Conservation (phyloP, 2,113 vertebrate species). For the Gymnogyps californianus region DNA sequence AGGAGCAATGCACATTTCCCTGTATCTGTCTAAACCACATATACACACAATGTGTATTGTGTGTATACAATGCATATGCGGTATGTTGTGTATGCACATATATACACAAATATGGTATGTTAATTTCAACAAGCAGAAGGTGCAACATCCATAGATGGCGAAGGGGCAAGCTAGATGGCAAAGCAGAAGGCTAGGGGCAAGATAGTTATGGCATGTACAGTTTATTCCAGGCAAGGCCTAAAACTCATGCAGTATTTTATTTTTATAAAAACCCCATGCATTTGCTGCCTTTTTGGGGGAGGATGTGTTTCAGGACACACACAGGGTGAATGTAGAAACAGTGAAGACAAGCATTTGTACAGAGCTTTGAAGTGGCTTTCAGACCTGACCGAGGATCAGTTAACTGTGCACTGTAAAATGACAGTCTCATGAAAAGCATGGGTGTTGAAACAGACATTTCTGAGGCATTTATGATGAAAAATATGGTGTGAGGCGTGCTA, state of each 20-base stretch:
- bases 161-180: neutral
- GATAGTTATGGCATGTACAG: neutral
- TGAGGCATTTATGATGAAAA: neutral
- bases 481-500: neutral
- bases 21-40: neutral
- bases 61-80: neutral
- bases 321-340: neutral
- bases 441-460: neutral
- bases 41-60: fast-evolving
- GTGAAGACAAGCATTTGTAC: neutral
- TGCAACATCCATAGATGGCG: neutral
- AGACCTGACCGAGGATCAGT: neutral
- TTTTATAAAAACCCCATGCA: neutral
- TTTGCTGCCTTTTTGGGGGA: neutral
- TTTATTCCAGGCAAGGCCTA: neutral
- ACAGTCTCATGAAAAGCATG: neutral
- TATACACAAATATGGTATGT: neutral
- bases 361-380: neutral
- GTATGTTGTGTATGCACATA: neutral
- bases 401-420: neutral
- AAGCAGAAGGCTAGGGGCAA: neutral
- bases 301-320: neutral
- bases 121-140: neutral
- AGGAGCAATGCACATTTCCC: neutral
- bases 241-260: neutral